Evolutionary conservation across 2,888 invertebrate species (phyloP).

Genomic region (Drosophila nigricruria): DNA sequence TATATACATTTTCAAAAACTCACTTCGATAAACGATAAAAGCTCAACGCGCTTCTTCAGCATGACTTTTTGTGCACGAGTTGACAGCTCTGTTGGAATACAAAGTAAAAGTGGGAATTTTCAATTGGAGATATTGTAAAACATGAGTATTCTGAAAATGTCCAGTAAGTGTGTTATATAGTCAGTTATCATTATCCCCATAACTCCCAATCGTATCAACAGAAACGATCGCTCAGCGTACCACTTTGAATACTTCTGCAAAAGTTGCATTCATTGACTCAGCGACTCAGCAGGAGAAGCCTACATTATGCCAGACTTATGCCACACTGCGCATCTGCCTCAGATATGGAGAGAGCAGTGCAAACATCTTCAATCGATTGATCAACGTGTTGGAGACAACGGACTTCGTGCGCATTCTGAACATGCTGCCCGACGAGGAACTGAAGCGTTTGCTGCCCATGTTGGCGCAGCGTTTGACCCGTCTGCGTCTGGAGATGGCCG

Average conservation of each 20-base stretch:
- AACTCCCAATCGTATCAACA: background rate
- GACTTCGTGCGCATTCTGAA: slow-evolving; percentile 5
- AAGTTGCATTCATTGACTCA: no score
- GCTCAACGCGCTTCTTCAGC: background rate
- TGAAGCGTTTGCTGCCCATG: slow-evolving; percentile 34
- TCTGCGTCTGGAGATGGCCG: slow-evolving; percentile 21
- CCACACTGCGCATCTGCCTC: slow-evolving; percentile 37
- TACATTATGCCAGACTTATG: slow-evolving; percentile 4
- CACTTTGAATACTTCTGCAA: no score
- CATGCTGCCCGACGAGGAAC: slow-evolving; percentile 13
- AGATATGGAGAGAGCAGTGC: background rate
- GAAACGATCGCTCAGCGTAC: background rate
- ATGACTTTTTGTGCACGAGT: background rate
- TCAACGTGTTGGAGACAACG: slow-evolving; percentile 23
- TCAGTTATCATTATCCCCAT: background rate
- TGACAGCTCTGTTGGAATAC: slow-evolving; percentile 7
- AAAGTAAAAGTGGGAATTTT: no score
- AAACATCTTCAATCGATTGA: slow-evolving; percentile 16
- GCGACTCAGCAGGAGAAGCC: background rate
- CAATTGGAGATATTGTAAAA: background rate
- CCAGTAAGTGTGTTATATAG: slow-evolving; percentile 20
- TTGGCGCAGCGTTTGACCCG: slow-evolving; percentile 19
- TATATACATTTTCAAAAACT: background rate
- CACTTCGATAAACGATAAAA: slow-evolving; percentile 30
- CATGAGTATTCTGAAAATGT: background rate